phyloP scores from a whole-genome alignment of 1,140 invertebrate species.

The Drosophila neocordata region DNA sequence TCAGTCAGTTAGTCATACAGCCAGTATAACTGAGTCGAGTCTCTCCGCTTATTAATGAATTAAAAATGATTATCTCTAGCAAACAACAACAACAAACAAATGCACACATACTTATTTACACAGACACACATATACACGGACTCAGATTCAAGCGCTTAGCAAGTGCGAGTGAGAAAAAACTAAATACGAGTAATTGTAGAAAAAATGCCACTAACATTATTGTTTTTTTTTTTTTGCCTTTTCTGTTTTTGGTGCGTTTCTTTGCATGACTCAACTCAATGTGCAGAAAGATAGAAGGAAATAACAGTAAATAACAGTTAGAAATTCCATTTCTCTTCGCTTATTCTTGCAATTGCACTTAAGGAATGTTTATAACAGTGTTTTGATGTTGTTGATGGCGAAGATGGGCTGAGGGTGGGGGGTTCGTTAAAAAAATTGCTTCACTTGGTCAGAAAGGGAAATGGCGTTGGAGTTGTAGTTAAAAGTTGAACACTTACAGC shows the following conservation, averaged over 20 bases:
- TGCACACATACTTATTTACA: slow-evolving; percentile 9
- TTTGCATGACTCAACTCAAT: slow-evolving; percentile 4
- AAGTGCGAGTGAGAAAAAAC: slow-evolving; percentile 21
- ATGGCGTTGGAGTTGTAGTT: neutral
- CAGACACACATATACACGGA: slow-evolving; percentile 20
- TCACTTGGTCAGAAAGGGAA: slow-evolving; percentile 5
- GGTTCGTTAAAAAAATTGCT: slow-evolving; percentile 20
- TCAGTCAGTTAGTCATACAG: slow-evolving; percentile 38
- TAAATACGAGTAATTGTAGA: slow-evolving; percentile 54
- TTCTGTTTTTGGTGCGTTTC: slow-evolving; percentile 20
- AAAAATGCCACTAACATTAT: slow-evolving; percentile 61
- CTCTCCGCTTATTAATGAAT: slow-evolving; percentile 71
- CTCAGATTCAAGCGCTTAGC: slow-evolving; percentile 24
- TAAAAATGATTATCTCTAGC: slow-evolving; percentile 66
- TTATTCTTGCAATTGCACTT: slow-evolving; percentile 7
- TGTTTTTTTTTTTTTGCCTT: slow-evolving; percentile 45
- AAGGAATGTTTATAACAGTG: slow-evolving; percentile 4
- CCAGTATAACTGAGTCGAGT: slow-evolving; percentile 25
- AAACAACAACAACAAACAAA: slow-evolving; percentile 50
- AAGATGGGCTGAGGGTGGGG: slow-evolving; percentile 5
- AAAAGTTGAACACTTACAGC: slow-evolving; percentile 87
- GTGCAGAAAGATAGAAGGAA: neutral
- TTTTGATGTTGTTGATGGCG: slow-evolving; percentile 1
- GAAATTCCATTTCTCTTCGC: slow-evolving; percentile 20
- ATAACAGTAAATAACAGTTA: slow-evolving; percentile 9